Evolutionary conservation across 2,113 vertebrate genomes (phyloP), one percentile per base, ranked within the genome.

Genomic region (Kryptolebias marmoratus): DNA sequence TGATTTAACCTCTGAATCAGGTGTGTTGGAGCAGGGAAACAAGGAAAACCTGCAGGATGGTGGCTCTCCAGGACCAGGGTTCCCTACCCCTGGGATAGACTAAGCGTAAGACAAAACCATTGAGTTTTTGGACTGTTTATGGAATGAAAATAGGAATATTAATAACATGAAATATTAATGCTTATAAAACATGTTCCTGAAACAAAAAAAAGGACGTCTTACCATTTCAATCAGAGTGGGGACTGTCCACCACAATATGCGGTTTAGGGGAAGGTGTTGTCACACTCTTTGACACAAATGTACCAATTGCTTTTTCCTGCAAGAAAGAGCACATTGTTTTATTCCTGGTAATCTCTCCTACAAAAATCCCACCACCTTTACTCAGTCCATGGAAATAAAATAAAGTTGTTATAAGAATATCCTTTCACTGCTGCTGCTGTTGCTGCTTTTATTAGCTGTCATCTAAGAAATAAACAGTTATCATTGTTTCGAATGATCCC

Each of bases 161-260:
- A 49, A 16, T 2, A 15, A 47, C 1, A 2, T 4, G 15, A 14
- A 49, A 3, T 16, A 5, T 15, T 49, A 5, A 49, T 16, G 32
- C 3, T 36, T 36, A 22, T 22, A 22, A 22, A 52, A 64, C 18
- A 28, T 27, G 39, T 2, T 2, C 28, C 39, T 15, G 15, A 36
- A 22, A 45, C 47, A 32, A 2, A 27, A n/a, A 22, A 18, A 49
- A n/a, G 16, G 55, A 28, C 61, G 13, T 63, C 88, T 89, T 75
- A 92, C 90, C 30, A 48, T 53, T 82, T 84, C 92, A 95, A 13
- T 95, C 94, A 15, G 94, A 95, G 88, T 95, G 94, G 79, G 94
- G 94, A 70, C 94, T 95, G 88, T 95, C 94, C 90, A 95, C 94
- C 81, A 94, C 93, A 57, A 95, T 95, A 84, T 95, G 79, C 8